These are phyloP conservation scores for Tiphia femorata DNA, from an alignment of 2,888 invertebrate species.

Conservation along the genomic window DNA sequence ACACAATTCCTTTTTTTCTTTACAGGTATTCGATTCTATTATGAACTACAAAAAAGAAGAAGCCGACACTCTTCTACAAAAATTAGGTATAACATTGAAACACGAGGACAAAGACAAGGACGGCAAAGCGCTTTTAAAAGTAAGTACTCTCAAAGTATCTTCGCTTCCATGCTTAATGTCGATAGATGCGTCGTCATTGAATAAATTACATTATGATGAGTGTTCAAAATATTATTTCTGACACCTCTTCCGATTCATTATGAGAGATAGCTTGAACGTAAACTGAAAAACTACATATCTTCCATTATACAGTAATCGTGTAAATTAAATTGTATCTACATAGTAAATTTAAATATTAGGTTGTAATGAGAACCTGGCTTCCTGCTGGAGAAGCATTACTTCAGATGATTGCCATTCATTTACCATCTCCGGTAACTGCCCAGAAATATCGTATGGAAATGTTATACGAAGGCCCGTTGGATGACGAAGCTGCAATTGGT, in stretches of 20 bases:
- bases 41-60: slow-evolving; percentile 98
- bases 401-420: slow-evolving; percentile 99
- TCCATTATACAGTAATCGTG: neutral
- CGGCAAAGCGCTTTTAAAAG: slow-evolving; percentile 95
- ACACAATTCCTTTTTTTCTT: slow-evolving; percentile 24
- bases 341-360: slow-evolving; percentile 68
- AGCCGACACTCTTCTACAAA: slow-evolving; percentile 86
- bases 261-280: slow-evolving; percentile 52
- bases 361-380: slow-evolving; percentile 99
- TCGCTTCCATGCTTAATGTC: neutral
- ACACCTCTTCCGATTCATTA: slow-evolving; percentile 65
- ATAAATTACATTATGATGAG: slow-evolving; percentile 50
- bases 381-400: slow-evolving; percentile 99
- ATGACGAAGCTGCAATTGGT: slow-evolving; percentile 94
- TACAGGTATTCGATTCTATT: slow-evolving; percentile 80
- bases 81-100: slow-evolving; percentile 92
- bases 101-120: slow-evolving; percentile 97
- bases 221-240: slow-evolving; percentile 61
- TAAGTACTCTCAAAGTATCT: slow-evolving; percentile 48
- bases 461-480: slow-evolving; percentile 98
- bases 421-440: slow-evolving; percentile 98
- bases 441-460: slow-evolving; percentile 99
- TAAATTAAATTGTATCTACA: neutral
- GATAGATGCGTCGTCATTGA: neutral
- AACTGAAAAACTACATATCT: slow-evolving; percentile 40